Evolutionary conservation across 2,888 invertebrate species (phyloP).

Genomic region (Spatulosminthurus flaviceps): DNA sequence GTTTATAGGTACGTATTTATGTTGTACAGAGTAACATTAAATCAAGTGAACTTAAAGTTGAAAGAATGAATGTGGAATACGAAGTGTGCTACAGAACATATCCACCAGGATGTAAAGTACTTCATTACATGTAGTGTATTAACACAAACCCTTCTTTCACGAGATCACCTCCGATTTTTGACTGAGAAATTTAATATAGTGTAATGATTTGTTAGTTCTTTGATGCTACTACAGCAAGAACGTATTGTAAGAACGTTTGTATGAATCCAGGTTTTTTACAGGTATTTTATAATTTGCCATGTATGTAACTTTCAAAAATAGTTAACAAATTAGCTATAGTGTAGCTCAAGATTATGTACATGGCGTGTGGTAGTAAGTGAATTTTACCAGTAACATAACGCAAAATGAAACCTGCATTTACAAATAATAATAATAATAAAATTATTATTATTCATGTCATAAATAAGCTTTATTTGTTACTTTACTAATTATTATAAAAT

Average conservation of each 20-base stretch:
- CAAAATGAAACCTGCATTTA: too few relatives aligned
- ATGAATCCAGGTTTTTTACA: not conserved
- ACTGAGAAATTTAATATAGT: not conserved
- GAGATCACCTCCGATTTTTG: not conserved
- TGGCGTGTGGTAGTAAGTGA: not conserved
- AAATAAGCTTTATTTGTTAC: too few relatives aligned
- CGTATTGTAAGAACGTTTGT: not conserved
- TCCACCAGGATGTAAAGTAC: not conserved
- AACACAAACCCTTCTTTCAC: not conserved
- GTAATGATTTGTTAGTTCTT: not conserved
- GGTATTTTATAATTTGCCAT: conserved; percentile 10
- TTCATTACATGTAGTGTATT: not conserved
- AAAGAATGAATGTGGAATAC: too few relatives aligned
- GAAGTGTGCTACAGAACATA: not conserved
- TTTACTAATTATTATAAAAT: too few relatives aligned
- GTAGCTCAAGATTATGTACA: not conserved
- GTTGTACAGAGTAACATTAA: not conserved
- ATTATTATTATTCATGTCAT: too few relatives aligned
- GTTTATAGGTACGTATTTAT: not conserved
- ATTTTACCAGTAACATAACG: too few relatives aligned
- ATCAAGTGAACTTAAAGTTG: not conserved
- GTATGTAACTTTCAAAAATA: not conserved
- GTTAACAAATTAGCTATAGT: not conserved
- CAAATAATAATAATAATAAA: too few relatives aligned
- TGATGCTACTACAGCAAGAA: not conserved